These are phyloP conservation scores for Linhomoeus sp. DNA, from an alignment of 2,888 invertebrate species.

Conservation along the genomic window DNA sequence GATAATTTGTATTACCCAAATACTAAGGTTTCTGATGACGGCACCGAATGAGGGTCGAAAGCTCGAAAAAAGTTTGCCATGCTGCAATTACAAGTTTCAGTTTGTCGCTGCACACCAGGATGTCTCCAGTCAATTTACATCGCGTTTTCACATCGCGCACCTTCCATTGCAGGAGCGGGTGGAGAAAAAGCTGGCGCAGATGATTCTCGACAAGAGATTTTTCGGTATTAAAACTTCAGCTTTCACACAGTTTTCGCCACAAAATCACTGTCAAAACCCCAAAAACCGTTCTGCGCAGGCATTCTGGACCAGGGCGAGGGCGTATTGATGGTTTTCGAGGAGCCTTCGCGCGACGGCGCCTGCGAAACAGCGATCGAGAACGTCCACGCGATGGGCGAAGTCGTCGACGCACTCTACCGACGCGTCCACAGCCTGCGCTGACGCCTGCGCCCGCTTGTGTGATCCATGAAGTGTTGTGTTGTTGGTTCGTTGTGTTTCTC, in stretches of 20 bases:
- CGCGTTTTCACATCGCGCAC: no score
- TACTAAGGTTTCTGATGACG: no score
- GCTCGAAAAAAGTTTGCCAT: no score
- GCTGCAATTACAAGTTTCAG: no score
- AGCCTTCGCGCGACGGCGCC: conserved; percentile 77
- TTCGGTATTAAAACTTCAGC: no score
- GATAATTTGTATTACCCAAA: no score
- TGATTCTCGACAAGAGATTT: conserved; percentile 96
- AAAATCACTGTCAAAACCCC: not conserved
- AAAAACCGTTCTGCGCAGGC: conserved; percentile 34
- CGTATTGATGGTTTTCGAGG: conserved; percentile 89
- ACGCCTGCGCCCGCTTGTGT: conserved; percentile 2
- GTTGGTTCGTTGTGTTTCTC: not conserved
- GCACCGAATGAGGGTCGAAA: no score
- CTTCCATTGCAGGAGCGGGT: conserved; percentile 61
- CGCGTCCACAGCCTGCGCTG: conserved; percentile 95
- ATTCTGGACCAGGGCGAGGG: conserved; percentile 97
- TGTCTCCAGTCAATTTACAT: no score
- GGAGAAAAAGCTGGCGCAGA: conserved; percentile 95
- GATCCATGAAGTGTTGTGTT: not conserved
- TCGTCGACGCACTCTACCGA: conserved; percentile 94
- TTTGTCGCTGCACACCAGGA: no score
- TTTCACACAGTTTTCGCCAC: no score
- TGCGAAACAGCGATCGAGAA: conserved; percentile 92
- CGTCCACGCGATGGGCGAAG: conserved; percentile 97